Evolutionary conservation across 2,888 invertebrate genomes (phyloP), one percentile per base, ranked within the genome.

Genomic region (Chymomyza procnemis): DNA sequence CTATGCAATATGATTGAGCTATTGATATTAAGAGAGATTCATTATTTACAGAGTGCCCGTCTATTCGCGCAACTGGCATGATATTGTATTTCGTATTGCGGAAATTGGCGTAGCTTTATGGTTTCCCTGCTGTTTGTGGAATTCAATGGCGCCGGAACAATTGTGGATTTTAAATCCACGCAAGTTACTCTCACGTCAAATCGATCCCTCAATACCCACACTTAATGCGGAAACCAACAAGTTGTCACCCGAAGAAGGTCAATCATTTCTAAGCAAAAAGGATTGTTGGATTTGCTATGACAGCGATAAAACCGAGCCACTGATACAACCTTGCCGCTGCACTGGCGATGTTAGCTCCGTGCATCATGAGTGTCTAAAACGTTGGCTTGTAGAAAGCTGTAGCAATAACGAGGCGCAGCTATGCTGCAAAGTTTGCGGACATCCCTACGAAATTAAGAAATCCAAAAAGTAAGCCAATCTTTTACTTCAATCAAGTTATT

Each of bases 261-360:
- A 92, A 79, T 91, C 92, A 18, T 93, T 93, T 70, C 89, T 93
- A 65, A 92, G 91, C 69, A 93, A 92, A 79, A 92, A 93, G 83
- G 97, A 97, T 90, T 97, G 97, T 90, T 98, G 97, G 97, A 97
- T 98, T 83, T 98, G 97, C 91, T 97, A 97, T 90, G 97, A 97
- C 91, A 92, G 92, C 74, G 94, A 96, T 46, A 94, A 96, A 65
- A 91, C 93, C 19, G 97, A 97, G 88, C 95, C 96, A 1, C 92
- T 97, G 68, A 97, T 98, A 88, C 94, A 96, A 81, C 97, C 97
- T 12, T 98, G 97, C 88, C 94, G 95, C 66, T 97, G 97, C 90
- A 95, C 96, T 55, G 97, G 97, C 8, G 97, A 97, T 91, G 96
- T 97, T n/a, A 95, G 96, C 69, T 95, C 95, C 34, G 97, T 97